Evolutionary conservation across 1,140 invertebrate species (phyloP).

Genomic region (Maniola jurtina): DNA sequence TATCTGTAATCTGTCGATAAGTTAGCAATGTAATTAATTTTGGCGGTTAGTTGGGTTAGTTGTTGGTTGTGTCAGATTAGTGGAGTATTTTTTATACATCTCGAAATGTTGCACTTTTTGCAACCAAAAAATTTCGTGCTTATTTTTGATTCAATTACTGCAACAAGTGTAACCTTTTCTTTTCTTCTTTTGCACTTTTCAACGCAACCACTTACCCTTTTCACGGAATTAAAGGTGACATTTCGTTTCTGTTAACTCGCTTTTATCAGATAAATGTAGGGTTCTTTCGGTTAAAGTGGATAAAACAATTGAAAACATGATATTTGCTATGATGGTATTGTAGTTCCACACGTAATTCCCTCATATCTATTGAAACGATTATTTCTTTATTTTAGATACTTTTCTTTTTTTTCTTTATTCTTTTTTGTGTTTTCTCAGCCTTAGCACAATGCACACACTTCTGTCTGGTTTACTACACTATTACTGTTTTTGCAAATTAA

Average conservation of each 20-base stretch:
- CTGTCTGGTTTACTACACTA: too few species aligned
- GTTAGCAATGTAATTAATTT: too few species aligned
- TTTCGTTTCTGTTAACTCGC: conserved; percentile 30
- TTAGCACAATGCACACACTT: too few species aligned
- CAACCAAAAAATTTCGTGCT: not conserved
- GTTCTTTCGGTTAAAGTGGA: conserved; percentile 4
- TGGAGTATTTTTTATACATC: too few species aligned
- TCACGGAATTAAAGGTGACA: conserved; percentile 39
- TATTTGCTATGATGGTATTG: conserved; percentile 4
- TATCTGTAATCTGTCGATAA: too few species aligned
- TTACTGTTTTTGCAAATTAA: too few species aligned
- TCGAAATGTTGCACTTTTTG: not conserved
- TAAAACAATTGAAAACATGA: conserved; percentile 14
- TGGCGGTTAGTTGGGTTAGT: too few species aligned
- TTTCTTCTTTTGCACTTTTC: conserved; percentile 21
- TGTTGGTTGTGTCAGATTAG: too few species aligned
- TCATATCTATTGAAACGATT: not conserved
- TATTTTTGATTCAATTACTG: not conserved
- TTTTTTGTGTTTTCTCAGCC: too few species aligned
- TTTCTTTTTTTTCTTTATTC: too few species aligned
- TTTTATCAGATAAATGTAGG: conserved; percentile 25
- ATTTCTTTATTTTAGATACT: too few species aligned
- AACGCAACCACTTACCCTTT: conserved; percentile 38
- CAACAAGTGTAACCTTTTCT: not conserved
- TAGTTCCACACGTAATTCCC: not conserved